These are phyloP conservation scores for Centropus bengalensis DNA, from an alignment of 2,113 vertebrate species.

Conservation along the genomic window DNA sequence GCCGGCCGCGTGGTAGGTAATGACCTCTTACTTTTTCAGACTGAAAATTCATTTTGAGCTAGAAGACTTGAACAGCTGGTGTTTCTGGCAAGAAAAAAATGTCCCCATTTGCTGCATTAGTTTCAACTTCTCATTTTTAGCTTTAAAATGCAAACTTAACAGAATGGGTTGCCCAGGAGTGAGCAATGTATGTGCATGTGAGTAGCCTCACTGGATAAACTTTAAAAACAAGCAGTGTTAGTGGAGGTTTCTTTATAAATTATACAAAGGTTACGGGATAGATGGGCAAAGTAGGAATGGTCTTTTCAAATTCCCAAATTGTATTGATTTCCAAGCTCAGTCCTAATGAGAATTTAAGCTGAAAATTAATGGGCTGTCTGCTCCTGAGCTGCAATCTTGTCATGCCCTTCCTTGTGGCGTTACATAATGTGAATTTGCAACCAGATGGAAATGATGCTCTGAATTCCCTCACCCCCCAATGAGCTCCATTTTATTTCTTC, in stretches of 20 bases:
- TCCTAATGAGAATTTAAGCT: neutral
- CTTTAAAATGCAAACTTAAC: neutral
- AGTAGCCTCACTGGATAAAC: neutral
- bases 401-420: neutral
- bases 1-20: neutral
- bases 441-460: neutral
- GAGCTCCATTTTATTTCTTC: neutral
- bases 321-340: neutral
- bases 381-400: conserved; percentile 27
- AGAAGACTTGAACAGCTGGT: neutral
- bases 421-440: conserved; percentile 13
- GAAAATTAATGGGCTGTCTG: conserved; percentile 7
- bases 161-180: neutral
- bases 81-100: neutral
- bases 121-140: neutral
- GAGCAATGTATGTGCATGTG: neutral
- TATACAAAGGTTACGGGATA: neutral
- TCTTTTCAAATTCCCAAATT: neutral
- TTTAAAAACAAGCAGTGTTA: neutral
- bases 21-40: neutral
- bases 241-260: neutral
- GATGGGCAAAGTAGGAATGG: neutral
- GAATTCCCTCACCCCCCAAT: neutral
- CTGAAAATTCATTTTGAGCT: neutral
- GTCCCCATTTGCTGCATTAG: neutral